These are phyloP conservation scores for Halictus rubicundus DNA, from an alignment of 1,140 invertebrate genomes.

Conservation along the genomic window DNA sequence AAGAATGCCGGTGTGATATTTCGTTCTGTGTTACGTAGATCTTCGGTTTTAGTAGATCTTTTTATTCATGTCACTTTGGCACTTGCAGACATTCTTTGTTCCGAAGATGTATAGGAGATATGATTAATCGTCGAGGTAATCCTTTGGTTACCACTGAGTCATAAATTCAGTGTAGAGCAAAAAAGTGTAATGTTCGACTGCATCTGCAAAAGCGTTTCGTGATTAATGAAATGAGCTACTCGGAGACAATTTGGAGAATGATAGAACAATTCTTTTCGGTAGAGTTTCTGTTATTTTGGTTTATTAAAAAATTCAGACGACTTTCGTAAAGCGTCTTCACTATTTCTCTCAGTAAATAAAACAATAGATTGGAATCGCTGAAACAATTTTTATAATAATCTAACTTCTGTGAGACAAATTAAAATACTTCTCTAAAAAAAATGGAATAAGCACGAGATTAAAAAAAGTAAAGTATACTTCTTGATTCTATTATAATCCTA, in stretches of 20 bases:
- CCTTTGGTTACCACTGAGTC: not conserved
- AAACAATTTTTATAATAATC: too few relatives aligned
- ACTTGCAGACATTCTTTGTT: slow-evolving; percentile 3
- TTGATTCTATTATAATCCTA: too few relatives aligned
- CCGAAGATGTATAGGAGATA: not conserved
- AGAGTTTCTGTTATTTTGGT: not conserved
- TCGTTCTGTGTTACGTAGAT: not conserved
- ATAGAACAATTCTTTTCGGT: not conserved
- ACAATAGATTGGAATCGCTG: too few relatives aligned
- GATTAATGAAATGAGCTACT: not conserved
- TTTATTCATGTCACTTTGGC: not conserved
- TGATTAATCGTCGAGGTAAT: slow-evolving; percentile 27
- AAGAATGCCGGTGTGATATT: not conserved
- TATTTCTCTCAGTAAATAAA: not conserved
- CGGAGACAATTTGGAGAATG: not conserved
- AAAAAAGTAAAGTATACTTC: too few relatives aligned
- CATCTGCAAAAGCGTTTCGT: not conserved
- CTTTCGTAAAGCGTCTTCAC: not conserved
- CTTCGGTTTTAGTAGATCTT: not conserved
- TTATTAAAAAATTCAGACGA: not conserved
- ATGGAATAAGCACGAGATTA: too few relatives aligned
- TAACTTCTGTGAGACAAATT: too few relatives aligned
- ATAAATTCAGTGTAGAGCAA: not conserved
- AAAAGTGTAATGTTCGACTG: slow-evolving; percentile 6
- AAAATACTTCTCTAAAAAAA: too few relatives aligned